Percentiles rank a stretch among this genome's conserved stretches.
Evolutionary conservation across 2,797 vertebrate species (phyloP).

Genomic region (Dicrostonyx torquatus): DNA sequence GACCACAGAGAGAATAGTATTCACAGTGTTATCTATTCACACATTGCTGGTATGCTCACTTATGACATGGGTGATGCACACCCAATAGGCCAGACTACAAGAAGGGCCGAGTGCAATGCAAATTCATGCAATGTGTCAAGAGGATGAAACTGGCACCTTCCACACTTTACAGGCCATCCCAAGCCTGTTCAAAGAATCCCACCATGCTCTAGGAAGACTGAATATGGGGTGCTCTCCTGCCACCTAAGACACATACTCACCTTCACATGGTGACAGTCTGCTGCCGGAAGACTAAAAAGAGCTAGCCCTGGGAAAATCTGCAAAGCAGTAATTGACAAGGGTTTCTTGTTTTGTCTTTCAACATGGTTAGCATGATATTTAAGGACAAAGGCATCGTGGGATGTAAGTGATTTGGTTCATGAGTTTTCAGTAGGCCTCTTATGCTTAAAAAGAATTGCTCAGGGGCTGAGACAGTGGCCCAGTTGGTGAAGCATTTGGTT

Average conservation of each 20-base stretch:
- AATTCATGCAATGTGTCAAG: accelerated
- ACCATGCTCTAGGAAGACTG: not conserved
- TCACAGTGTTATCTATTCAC: accelerated
- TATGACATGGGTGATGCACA: accelerated
- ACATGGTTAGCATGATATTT: not conserved
- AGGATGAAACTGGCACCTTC: not conserved
- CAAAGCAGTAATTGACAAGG: not conserved
- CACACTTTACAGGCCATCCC: not conserved
- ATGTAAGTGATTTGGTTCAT: not conserved
- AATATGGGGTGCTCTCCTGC: not conserved
- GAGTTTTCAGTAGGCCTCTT: not conserved
- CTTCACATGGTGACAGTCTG: not conserved
- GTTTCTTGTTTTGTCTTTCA: not conserved
- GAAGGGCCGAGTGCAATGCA: no score
- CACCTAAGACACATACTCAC: not conserved
- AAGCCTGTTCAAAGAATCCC: not conserved
- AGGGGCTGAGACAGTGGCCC: not conserved
- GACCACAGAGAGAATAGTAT: accelerated
- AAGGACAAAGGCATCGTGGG: not conserved
- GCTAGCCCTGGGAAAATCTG: not conserved
- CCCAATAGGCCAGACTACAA: not conserved
- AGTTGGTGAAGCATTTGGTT: not conserved
- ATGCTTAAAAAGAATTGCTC: not conserved
- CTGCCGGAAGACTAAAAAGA: not conserved
- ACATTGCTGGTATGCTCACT: accelerated